phyloP scores from a whole-genome alignment of 2,113 vertebrate genomes.

The Pseudorectes ferrugineus region DNA sequence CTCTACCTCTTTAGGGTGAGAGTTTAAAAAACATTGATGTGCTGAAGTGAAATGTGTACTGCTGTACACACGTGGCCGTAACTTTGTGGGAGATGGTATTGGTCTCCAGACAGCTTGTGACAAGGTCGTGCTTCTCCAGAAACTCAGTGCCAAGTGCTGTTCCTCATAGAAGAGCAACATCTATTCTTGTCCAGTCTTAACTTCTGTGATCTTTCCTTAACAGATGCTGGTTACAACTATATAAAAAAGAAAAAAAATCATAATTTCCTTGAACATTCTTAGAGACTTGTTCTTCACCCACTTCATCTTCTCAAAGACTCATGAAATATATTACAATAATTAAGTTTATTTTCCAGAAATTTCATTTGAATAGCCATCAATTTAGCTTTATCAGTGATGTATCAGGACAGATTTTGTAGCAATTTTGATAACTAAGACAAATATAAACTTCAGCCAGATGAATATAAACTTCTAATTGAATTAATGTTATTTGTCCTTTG shows the following conservation, averaged over 20 bases:
- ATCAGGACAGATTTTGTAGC: not conserved
- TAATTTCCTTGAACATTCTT: not conserved
- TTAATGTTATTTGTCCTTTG: not conserved
- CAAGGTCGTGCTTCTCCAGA: not conserved
- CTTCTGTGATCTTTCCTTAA: not conserved
- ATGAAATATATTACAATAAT: not conserved
- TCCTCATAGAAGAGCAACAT: not conserved
- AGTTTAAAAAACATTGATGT: not conserved
- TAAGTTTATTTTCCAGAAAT: not conserved
- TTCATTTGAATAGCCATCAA: not conserved
- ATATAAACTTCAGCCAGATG: not conserved
- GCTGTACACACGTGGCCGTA: not conserved
- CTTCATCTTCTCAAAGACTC: not conserved
- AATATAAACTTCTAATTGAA: not conserved
- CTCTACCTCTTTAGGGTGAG: not conserved
- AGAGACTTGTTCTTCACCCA: not conserved
- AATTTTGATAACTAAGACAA: not conserved
- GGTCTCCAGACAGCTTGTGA: not conserved
- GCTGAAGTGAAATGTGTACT: not conserved
- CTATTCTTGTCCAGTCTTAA: not conserved
- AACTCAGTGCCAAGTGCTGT: not conserved
- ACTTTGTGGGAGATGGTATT: not conserved
- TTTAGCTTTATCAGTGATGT: not conserved
- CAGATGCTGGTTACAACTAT: not conserved
- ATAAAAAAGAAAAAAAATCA: not conserved